Base-by-base conservation (phyloP, 2,113 vertebrate species). In the Melanerpes formicivorus region DNA sequence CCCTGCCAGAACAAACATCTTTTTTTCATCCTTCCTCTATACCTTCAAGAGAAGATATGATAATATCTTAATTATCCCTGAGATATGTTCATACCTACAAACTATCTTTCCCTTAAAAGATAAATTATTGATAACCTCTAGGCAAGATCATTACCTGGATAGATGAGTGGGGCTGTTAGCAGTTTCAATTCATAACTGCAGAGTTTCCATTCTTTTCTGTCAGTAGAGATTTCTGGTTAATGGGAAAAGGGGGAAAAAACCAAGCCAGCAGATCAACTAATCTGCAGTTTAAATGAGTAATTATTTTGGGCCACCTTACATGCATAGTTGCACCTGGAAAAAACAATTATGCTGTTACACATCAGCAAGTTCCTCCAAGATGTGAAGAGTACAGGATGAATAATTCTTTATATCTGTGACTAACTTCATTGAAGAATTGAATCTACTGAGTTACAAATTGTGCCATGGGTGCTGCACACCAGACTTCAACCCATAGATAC, bases 171-270 rank as follows among this genome's bases (percentile, higher is more conserved):
- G 88, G 54, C 50, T 75, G 75, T 65, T 94, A 72, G 6, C 74
- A 8, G 17, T 42, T 69, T 92, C 70, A 93, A 15, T 73, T 87
- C 29, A 58, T 87, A 93, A 90, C 95, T 93, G 85, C 23, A 87
- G 73, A 67, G 30, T 81, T 78, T 75, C n/a, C 34, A 84, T 76
- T 84, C 76, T 69, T 90, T 63, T 90, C 71, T 84, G 65, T 67
- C 65, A 90, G 58, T 34, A 62, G 67, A 89, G 10, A 40, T 34
- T 84, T 84, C 81, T 82, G 46, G 30, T 48, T 88, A 91, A 71
- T 46, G 14, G 42, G 42, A 15, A 44, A 44, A 70, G 65, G 4
- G 4, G 5, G 4, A 1, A 7, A 14, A 19, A 42, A 48, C 25
- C 19, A 3, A 34, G 22, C 12, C 50, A 87, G 60, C 2, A 73